Conservation (phyloP, 2,797 vertebrate genomes). For the Bradypodion ventrale region DNA sequence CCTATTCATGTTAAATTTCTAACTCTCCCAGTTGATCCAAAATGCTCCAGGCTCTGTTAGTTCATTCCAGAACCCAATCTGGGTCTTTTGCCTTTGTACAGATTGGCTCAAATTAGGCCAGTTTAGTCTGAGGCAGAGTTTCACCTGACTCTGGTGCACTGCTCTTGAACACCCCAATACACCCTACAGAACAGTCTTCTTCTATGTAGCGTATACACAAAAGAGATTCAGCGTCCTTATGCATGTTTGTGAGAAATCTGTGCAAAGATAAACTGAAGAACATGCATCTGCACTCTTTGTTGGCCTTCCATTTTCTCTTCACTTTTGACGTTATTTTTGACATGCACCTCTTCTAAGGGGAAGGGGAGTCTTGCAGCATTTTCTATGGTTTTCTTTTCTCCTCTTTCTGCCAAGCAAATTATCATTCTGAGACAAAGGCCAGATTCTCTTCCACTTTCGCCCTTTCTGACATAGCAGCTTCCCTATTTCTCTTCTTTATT, state of each 20-base stretch:
- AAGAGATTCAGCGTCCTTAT: background rate
- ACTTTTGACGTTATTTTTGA: background rate
- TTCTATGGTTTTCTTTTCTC: background rate
- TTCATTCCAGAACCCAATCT: no score
- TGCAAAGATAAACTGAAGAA: background rate
- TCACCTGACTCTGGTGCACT: no score
- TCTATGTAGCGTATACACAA: background rate
- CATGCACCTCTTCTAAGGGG: background rate
- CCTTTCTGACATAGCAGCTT: background rate
- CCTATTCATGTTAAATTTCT: no score
- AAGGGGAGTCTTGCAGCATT: background rate
- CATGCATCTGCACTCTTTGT: constrained; percentile 1
- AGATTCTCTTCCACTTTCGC: background rate
- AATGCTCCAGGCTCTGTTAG: no score
- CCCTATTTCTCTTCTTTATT: constrained; percentile 28
- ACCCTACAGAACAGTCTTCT: background rate
- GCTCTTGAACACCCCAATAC: background rate
- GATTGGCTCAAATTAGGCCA: no score
- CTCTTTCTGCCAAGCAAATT: constrained; percentile 3
- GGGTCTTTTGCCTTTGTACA: no score
- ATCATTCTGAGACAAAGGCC: background rate
- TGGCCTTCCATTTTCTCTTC: background rate
- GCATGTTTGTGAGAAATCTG: background rate
- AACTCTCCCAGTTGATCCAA: no score
- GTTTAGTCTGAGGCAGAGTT: no score